A percentile compares a stretch with the other conserved stretches of the same genome.
Evolutionary conservation across 2,888 invertebrate species (phyloP).

Genomic region (Leptura quadrifasciata): DNA sequence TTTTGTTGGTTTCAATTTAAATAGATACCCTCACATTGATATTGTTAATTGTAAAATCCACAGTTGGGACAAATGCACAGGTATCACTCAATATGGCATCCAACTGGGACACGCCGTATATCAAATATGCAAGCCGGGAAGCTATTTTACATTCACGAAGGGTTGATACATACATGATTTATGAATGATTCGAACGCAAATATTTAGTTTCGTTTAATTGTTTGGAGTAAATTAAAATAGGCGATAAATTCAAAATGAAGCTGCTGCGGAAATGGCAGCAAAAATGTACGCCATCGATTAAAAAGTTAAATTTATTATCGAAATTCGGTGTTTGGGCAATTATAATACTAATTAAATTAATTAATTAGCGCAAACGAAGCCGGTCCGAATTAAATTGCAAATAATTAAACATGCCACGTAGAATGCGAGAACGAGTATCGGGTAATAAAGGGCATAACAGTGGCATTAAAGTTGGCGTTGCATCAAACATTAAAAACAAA

Average conservation of each 20-base stretch:
- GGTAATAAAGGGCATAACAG: conserved; percentile 41
- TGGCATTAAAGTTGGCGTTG: conserved; percentile 44
- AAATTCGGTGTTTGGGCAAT: conserved; percentile 40
- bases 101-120: too few species aligned
- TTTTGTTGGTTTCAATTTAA: too few species aligned
- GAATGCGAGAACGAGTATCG: conserved; percentile 46
- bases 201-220: conserved; percentile 11
- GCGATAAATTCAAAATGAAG: not conserved
- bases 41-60: too few species aligned
- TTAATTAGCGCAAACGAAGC: conserved; percentile 45
- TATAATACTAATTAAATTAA: conserved; percentile 49
- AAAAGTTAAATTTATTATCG: conserved; percentile 41
- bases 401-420: conserved; percentile 53
- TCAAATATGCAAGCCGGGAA: not conserved
- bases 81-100: too few species aligned
- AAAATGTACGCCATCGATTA: conserved; percentile 27
- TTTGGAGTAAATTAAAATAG: conserved; percentile 2
- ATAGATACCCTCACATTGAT: too few species aligned
- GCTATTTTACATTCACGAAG: not conserved
- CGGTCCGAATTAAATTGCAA: conserved; percentile 42
- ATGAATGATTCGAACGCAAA: conserved; percentile 13
- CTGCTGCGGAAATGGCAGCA: conserved; percentile 6
- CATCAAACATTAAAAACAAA: conserved; percentile 51
- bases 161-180: conserved; percentile 5
- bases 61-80: too few species aligned